Evolutionary conservation across 2,113 vertebrate species (phyloP).

Genomic region (Paramisgurnus dabryanus): DNA sequence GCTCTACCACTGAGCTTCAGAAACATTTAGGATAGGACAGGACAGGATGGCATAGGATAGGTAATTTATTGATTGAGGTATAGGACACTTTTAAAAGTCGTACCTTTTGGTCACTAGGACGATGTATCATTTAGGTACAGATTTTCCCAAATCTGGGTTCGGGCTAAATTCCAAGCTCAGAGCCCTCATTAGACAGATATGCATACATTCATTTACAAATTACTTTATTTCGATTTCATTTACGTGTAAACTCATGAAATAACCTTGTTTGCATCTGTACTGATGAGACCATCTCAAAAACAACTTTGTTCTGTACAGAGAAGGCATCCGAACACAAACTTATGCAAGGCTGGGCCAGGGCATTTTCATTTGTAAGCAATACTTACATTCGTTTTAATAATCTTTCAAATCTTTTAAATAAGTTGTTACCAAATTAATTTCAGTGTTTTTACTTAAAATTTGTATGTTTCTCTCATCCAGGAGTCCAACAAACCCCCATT

Average conservation of each 20-base stretch:
- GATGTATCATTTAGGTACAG: too few species aligned
- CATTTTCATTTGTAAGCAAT: constrained; percentile 63
- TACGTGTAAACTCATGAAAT: not conserved
- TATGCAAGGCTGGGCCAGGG: constrained; percentile 52
- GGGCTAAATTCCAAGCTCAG: too few species aligned
- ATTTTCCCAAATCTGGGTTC: too few species aligned
- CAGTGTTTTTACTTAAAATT: not conserved
- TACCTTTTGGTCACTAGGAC: too few species aligned
- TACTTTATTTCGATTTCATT: not conserved
- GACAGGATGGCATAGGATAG: too few species aligned
- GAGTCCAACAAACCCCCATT: constrained; percentile 55
- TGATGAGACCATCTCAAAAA: not conserved
- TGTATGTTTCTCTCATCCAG: constrained; percentile 50
- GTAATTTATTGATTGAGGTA: too few species aligned
- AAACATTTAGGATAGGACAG: too few species aligned
- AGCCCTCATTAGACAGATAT: too few species aligned
- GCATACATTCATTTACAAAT: too few species aligned
- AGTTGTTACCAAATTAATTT: not conserved
- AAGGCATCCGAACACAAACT: constrained; percentile 53
- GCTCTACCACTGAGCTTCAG: too few species aligned
- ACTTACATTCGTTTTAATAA: constrained; percentile 8
- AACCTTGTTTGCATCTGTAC: not conserved
- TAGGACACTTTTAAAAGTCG: too few species aligned
- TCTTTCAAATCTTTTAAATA: not conserved
- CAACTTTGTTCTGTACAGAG: constrained; percentile 57